These are phyloP conservation scores for Trichechus manatus DNA, from an alignment of 2,113 vertebrate species.

Conservation along the genomic window DNA sequence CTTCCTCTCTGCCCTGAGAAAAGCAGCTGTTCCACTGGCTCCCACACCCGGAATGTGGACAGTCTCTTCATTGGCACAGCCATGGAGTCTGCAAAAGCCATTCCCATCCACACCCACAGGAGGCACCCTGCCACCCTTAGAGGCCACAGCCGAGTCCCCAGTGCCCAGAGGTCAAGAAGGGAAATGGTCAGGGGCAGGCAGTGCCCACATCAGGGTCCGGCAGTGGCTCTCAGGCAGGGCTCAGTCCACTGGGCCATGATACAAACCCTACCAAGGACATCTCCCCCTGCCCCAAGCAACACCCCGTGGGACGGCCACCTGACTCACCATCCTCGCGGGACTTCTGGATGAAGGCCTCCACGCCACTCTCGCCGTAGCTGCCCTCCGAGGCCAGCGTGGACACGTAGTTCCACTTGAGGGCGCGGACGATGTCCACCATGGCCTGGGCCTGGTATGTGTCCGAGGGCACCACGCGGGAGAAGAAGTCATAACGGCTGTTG, in stretches of 20 bases:
- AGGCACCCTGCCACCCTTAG: accelerated
- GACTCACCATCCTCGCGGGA: constrained; percentile 96
- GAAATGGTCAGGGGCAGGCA: neutral
- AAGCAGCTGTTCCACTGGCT: neutral
- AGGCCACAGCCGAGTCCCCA: neutral
- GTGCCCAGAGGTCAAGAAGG: neutral
- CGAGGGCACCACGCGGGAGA: constrained; percentile 96
- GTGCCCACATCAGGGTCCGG: neutral
- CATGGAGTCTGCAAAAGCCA: neutral
- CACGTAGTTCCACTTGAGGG: constrained; percentile 97
- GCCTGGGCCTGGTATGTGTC: constrained; percentile 98
- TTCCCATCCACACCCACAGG: neutral
- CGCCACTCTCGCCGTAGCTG: constrained; percentile 96
- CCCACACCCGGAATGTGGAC: accelerated
- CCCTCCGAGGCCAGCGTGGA: constrained; percentile 97
- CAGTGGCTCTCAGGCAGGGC: accelerated
- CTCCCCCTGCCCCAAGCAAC: neutral
- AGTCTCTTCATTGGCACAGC: neutral
- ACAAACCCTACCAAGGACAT: neutral
- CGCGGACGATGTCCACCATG: constrained; percentile 98
- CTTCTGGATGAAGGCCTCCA: constrained; percentile 98
- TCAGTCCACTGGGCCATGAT: neutral
- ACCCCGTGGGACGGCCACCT: neutral
- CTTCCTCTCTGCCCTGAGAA: neutral
- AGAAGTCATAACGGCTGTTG: constrained; percentile 98